Conservation (phyloP, 37 sponge, comb jelly and placozoan species). For the Trichoplax adhaerens region DNA sequence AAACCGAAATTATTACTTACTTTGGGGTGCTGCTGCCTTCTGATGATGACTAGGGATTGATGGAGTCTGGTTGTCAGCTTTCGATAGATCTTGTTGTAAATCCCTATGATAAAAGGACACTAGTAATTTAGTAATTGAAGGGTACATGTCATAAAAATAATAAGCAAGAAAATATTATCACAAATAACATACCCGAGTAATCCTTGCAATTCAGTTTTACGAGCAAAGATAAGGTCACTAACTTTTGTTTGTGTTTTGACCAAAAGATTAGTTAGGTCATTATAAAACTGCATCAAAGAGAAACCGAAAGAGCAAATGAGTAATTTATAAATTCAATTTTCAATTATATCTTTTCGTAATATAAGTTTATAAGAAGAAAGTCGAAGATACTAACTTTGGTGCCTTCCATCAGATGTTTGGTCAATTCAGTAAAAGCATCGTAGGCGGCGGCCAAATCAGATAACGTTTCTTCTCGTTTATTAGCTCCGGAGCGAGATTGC, state of each 20-base stretch:
- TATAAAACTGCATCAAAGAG: constrained; percentile 51
- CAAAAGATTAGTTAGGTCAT: constrained; percentile 72
- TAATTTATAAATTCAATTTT: background rate
- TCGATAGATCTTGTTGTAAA: no score
- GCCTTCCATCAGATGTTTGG: constrained; percentile 62
- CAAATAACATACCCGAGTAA: no score
- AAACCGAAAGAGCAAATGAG: background rate
- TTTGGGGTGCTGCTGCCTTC: no score
- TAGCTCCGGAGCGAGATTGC: constrained; percentile 17
- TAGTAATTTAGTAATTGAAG: no score
- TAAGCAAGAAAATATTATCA: no score
- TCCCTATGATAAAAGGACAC: no score
- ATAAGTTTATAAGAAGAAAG: no score
- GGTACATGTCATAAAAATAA: no score
- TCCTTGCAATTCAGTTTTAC: constrained; percentile 45
- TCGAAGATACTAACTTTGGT: constrained; percentile 27
- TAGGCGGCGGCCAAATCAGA: constrained; percentile 55
- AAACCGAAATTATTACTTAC: no score
- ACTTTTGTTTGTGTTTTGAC: constrained; percentile 62
- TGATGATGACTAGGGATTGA: no score
- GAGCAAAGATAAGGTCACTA: constrained; percentile 75
- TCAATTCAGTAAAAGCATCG: constrained; percentile 69
- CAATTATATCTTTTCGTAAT: no score
- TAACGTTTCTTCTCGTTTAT: constrained; percentile 48
- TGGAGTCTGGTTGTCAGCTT: no score